Conservation (phyloP, 2,888 invertebrate species). For the Caenorhabditis parvicauda region DNA sequence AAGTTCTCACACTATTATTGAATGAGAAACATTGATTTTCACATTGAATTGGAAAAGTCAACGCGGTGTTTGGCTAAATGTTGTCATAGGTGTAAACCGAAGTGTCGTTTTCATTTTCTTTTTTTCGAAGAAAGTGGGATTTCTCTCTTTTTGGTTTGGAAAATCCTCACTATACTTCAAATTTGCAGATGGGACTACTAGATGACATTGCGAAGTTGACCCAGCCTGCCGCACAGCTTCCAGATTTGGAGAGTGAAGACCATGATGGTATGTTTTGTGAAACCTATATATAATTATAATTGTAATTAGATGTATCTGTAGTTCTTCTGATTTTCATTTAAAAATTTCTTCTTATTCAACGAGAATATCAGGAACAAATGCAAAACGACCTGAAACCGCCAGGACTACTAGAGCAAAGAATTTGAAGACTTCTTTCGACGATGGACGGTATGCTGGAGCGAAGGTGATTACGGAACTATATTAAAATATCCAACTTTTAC, state of each 20-base stretch:
- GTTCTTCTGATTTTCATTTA: background rate
- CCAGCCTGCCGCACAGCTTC: constrained; percentile 31
- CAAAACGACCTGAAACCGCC: background rate
- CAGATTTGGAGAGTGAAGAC: constrained; percentile 39
- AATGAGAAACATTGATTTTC: no score
- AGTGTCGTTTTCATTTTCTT: no score
- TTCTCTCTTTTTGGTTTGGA: no score
- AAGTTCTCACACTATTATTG: no score
- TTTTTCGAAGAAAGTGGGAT: no score
- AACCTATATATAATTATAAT: background rate
- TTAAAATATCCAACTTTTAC: background rate
- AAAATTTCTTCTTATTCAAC: background rate
- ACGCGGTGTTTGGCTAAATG: no score
- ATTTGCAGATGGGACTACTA: constrained; percentile 33
- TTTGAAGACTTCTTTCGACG: constrained; percentile 13
- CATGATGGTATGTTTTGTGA: constrained; percentile 16
- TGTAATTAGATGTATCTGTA: background rate
- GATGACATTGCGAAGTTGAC: constrained; percentile 36
- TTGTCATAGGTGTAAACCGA: no score
- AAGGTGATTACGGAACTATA: background rate
- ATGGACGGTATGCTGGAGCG: constrained; percentile 24
- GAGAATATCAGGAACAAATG: background rate
- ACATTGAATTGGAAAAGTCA: no score
- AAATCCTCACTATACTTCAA: no score
- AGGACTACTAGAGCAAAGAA: constrained; percentile 1